Percentiles rank a stretch among this genome's conserved stretches.
phyloP scores from a whole-genome alignment of 2,888 invertebrate genomes.

The Lasioglossum figueresi region DNA sequence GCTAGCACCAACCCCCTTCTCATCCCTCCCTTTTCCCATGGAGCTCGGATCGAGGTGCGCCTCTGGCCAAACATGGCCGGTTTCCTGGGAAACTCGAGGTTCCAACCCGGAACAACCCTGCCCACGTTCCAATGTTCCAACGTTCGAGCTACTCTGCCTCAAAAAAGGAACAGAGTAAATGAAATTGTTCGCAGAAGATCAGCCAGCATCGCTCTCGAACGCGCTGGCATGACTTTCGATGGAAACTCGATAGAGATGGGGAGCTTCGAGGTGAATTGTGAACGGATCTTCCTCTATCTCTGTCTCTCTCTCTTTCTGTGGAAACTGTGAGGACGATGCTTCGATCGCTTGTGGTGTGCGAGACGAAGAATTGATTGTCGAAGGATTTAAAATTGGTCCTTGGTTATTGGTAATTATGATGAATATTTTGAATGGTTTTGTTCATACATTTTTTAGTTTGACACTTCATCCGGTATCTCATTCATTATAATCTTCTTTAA shows the following conservation, averaged over 20 bases:
- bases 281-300: background rate
- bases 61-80: slow-evolving; percentile 62
- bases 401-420: background rate
- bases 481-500: too few relatives aligned
- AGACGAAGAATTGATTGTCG: background rate
- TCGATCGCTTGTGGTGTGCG: background rate
- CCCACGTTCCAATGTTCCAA: background rate
- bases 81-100: slow-evolving; percentile 26
- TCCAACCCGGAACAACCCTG: slow-evolving; percentile 13
- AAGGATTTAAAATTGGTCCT: background rate
- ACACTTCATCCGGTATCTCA: too few relatives aligned
- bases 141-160: background rate
- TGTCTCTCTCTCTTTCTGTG: background rate
- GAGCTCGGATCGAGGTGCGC: slow-evolving; percentile 1
- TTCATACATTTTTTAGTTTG: background rate
- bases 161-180: background rate
- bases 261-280: background rate
- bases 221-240: background rate
- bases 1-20: slow-evolving; percentile 35
- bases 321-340: background rate
- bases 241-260: background rate
- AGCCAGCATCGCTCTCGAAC: background rate
- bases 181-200: background rate
- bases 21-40: slow-evolving; percentile 14
- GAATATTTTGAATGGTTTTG: background rate